phyloP scores from a whole-genome alignment of 2,797 vertebrate species.

The Notolepis coatsorum region DNA sequence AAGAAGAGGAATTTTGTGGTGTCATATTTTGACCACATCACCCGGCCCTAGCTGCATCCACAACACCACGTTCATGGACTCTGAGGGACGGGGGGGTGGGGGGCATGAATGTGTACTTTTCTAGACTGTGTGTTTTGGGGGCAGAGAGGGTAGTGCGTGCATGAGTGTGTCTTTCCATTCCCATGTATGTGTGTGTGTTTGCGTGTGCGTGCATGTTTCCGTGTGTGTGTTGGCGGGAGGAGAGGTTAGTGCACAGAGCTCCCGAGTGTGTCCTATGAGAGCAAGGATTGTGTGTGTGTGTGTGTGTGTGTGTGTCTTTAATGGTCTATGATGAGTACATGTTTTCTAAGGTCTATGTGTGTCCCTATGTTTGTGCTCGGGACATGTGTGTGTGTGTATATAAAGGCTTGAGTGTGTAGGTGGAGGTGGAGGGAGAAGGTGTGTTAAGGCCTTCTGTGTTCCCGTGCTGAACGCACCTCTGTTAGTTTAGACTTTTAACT shows the following conservation, averaged over 20 bases:
- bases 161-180: background rate
- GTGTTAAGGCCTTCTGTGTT: conserved; percentile 77
- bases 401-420: conserved; percentile 69
- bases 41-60: too few relatives aligned
- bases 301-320: conserved; percentile 30
- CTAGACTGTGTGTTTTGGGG: conserved; percentile 20
- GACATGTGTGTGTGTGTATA: conserved; percentile 36
- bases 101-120: conserved; percentile 1
- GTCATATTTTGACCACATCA: too few relatives aligned
- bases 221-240: background rate
- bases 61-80: too few relatives aligned
- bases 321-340: too few relatives aligned
- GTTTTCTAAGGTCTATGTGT: too few relatives aligned
- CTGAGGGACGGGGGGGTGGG: background rate
- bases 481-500: conserved; percentile 74
- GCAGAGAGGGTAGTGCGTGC: too few relatives aligned
- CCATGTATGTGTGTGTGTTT: background rate
- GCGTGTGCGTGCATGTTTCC: conserved; percentile 12
- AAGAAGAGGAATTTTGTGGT: too few relatives aligned
- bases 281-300: too few relatives aligned
- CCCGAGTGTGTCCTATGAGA: conserved; percentile 48
- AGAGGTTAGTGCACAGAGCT: conserved; percentile 39
- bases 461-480: conserved; percentile 72
- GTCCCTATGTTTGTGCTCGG: conserved; percentile 8
- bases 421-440: conserved; percentile 35